Percentiles rank a stretch among this genome's conserved stretches.
Evolutionary conservation across 2,888 invertebrate genomes (phyloP).

Genomic region (Glyphotaelius pellucidus): DNA sequence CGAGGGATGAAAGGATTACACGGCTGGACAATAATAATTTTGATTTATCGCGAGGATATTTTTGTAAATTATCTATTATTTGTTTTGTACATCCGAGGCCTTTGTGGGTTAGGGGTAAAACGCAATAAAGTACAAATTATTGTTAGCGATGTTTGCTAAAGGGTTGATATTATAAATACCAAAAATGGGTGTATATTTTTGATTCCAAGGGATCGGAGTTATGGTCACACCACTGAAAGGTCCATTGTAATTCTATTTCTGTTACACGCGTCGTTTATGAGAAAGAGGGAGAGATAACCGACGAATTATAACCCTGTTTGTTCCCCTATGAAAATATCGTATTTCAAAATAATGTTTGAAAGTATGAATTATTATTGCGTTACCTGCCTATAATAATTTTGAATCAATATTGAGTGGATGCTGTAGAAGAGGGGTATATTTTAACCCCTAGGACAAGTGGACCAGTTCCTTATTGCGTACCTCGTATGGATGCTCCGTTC

Average conservation of each 20-base stretch:
- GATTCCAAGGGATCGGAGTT: background rate
- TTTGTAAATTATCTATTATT: background rate
- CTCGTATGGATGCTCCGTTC: background rate
- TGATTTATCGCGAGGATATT: background rate
- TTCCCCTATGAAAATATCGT: background rate
- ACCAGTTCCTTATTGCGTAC: background rate
- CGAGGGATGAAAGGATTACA: background rate
- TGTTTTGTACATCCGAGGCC: background rate
- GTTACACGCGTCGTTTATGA: background rate
- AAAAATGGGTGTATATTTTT: background rate
- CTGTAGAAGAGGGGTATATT: background rate
- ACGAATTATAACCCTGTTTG: background rate
- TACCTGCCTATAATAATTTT: background rate
- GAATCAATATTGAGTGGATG: background rate
- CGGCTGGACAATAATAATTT: background rate
- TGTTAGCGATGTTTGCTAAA: background rate
- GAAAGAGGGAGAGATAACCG: background rate
- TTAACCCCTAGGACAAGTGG: background rate
- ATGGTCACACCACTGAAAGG: background rate
- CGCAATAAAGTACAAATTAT: background rate
- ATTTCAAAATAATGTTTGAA: background rate
- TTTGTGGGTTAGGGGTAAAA: background rate
- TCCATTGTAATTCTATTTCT: background rate
- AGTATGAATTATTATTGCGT: background rate
- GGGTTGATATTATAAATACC: background rate